These are phyloP conservation scores for Rhinopomastus cyanomelas DNA, from an alignment of 2,113 vertebrate genomes.

Conservation along the genomic window DNA sequence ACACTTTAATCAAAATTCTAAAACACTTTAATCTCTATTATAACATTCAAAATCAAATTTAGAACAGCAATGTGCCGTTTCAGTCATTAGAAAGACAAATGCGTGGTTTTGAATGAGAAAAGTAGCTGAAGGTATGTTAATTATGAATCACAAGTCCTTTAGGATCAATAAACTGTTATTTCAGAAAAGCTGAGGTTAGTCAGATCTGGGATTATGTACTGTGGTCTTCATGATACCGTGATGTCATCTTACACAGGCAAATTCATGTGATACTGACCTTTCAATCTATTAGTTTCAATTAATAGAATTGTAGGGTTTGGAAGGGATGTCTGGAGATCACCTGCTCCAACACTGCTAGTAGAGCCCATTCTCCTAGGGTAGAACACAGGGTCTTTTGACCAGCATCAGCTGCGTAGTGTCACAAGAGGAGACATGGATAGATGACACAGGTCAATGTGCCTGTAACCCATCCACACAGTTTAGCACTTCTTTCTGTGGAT, in stretches of 20 bases:
- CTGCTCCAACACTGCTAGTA: no score
- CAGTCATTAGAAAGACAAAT: not conserved
- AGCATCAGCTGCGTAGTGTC: not conserved
- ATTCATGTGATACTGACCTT: not conserved
- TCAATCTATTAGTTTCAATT: not conserved
- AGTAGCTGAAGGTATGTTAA: not conserved
- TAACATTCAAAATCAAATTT: not conserved
- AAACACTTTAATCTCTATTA: not conserved
- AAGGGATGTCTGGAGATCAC: no score
- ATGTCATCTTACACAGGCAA: not conserved
- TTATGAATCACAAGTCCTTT: not conserved
- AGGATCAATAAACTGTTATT: not conserved
- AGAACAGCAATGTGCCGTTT: not conserved
- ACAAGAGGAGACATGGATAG: not conserved
- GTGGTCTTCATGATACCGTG: not conserved
- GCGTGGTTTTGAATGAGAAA: not conserved
- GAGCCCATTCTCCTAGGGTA: no score
- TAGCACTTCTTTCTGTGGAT: not conserved
- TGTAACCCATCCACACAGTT: not conserved
- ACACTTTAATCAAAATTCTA: not conserved
- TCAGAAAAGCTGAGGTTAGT: not conserved
- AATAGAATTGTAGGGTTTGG: not conserved
- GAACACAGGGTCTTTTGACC: not conserved
- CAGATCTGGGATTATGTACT: not conserved
- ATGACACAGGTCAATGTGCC: not conserved